phyloP scores from a whole-genome alignment of 2,888 invertebrate genomes.

The Osmoderma eremita region DNA sequence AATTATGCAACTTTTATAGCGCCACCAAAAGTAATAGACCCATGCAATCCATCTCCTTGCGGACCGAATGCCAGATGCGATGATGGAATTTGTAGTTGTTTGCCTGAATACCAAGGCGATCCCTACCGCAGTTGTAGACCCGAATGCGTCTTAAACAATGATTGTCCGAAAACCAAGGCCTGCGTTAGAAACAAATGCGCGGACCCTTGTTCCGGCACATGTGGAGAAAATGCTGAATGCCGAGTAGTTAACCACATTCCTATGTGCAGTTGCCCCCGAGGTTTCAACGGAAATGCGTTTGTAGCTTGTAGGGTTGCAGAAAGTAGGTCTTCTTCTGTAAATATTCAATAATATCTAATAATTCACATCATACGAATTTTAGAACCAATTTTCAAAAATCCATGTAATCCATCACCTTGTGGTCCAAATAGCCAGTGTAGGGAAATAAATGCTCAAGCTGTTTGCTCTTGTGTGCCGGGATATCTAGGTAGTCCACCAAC shows the following conservation, averaged over 20 bases:
- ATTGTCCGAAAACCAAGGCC: slow-evolving; percentile 75
- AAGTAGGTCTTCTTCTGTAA: slow-evolving; percentile 59
- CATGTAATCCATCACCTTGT: slow-evolving; percentile 58
- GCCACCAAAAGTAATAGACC: slow-evolving; percentile 64
- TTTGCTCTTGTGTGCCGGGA: slow-evolving; percentile 59
- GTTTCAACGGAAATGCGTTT: slow-evolving; percentile 77
- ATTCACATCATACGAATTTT: slow-evolving; percentile 10
- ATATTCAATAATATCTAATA: background rate
- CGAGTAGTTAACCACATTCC: slow-evolving; percentile 74
- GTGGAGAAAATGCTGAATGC: slow-evolving; percentile 69
- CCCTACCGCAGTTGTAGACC: slow-evolving; percentile 81
- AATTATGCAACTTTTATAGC: slow-evolving; percentile 28
- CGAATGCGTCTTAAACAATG: slow-evolving; percentile 80
- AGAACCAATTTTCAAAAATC: slow-evolving; percentile 55
- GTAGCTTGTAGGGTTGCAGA: slow-evolving; percentile 67
- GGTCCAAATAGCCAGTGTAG: slow-evolving; percentile 56
- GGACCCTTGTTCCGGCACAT: slow-evolving; percentile 78
- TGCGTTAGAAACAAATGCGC: slow-evolving; percentile 79
- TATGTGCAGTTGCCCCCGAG: slow-evolving; percentile 73
- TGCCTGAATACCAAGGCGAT: slow-evolving; percentile 78
- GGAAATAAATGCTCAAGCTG: slow-evolving; percentile 60
- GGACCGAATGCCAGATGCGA: slow-evolving; percentile 72
- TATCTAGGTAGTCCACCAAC: slow-evolving; percentile 63
- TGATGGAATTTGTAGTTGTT: slow-evolving; percentile 76
- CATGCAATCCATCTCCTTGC: slow-evolving; percentile 81